Percentiles rank a stretch among this genome's conserved stretches.
Conservation (phyloP, 2,888 invertebrate genomes). For the Drymonia ruficornis region DNA sequence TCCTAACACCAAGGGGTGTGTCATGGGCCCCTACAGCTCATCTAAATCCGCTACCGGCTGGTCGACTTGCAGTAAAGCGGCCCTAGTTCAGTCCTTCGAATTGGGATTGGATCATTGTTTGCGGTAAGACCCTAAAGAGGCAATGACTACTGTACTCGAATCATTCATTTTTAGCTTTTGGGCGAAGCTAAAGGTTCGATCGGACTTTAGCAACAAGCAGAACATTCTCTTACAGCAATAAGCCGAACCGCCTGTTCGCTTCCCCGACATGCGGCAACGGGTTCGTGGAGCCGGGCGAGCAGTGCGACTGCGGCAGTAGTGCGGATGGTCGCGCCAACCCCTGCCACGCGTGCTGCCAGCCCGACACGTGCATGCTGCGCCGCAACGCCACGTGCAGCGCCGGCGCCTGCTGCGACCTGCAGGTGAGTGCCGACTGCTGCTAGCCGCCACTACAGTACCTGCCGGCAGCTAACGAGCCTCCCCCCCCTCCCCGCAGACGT, state of each 20-base stretch:
- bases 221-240: constrained; percentile 85
- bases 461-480: not conserved
- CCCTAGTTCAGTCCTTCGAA: constrained; percentile 94
- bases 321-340: constrained; percentile 87
- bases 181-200: too few species aligned
- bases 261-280: constrained; percentile 97
- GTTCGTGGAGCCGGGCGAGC: constrained; percentile 97
- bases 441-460: constrained; percentile 83
- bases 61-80: constrained; percentile 97
- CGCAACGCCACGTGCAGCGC: constrained; percentile 96
- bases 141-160: too few species aligned
- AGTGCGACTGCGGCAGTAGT: constrained; percentile 96
- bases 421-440: constrained; percentile 70
- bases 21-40: constrained; percentile 97
- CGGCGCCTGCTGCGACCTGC: constrained; percentile 95
- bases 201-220: too few species aligned
- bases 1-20: constrained; percentile 93
- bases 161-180: too few species aligned
- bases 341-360: constrained; percentile 90
- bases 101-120: constrained; percentile 98
- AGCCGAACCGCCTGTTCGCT: constrained; percentile 91
- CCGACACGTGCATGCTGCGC: constrained; percentile 94
- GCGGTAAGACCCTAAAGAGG: constrained; percentile 52
- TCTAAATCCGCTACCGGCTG: constrained; percentile 90
- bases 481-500: constrained; percentile 83